Conservation (phyloP, 2,888 invertebrate genomes). For the Hyles lineata region DNA sequence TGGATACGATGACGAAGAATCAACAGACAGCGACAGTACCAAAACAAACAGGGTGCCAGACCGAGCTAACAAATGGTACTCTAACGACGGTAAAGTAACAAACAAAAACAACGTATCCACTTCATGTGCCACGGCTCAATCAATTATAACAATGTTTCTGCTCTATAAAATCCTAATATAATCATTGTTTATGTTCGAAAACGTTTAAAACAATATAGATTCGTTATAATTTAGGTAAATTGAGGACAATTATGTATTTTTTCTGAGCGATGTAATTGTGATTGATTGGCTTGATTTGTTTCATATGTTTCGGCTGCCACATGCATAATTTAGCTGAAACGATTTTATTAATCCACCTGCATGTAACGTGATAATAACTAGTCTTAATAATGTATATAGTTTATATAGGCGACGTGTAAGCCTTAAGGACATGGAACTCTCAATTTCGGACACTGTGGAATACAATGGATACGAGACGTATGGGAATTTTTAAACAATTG, state of each 20-base stretch:
- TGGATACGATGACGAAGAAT: conserved; percentile 70
- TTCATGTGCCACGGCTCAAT: conserved; percentile 29
- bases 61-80: conserved; percentile 81
- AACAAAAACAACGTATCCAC: conserved; percentile 46
- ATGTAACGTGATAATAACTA: conserved; percentile 85
- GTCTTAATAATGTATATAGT: conserved; percentile 76
- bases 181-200: conserved; percentile 37
- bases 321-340: conserved; percentile 27
- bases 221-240: conserved; percentile 42
- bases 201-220: conserved; percentile 28
- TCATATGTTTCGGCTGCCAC: conserved; percentile 24
- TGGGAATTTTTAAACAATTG: conserved; percentile 52
- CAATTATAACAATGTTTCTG: conserved; percentile 56
- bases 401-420: conserved; percentile 62
- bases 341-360: conserved; percentile 58
- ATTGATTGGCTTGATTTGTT: conserved; percentile 45
- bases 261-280: conserved; percentile 37
- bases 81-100: conserved; percentile 72
- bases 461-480: conserved; percentile 41
- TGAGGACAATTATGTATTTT: conserved; percentile 42
- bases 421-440: conserved; percentile 58
- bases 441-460: conserved; percentile 57
- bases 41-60: conserved; percentile 80
- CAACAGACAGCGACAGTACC: conserved; percentile 58
- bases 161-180: conserved; percentile 50